Evolutionary conservation across 2,888 invertebrate species (phyloP), one percentile per base, ranked within the genome.

Genomic region (Hybos culiciformis): DNA sequence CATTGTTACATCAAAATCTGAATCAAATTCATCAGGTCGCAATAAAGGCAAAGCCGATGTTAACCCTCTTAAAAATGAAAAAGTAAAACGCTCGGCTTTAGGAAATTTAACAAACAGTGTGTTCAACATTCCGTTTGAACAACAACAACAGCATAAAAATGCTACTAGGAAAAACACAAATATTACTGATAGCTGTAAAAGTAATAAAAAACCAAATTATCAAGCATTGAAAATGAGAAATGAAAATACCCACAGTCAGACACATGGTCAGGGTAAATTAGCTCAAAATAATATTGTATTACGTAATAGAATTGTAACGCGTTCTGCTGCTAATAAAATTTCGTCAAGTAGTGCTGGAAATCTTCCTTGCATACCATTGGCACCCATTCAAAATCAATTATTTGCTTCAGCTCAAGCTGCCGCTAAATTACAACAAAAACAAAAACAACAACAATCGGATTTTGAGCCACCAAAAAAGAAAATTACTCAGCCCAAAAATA

Each of bases 71-170:
- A 85, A 83, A 64, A 80, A 82, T 59, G 77, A 75, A 51, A 75
- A 72, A 40, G 74, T 78, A 5, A 90, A 87, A 62, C 71, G 91
- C 55, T 82, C 85, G 33, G 91, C 88, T 4, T 77, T 92, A 58
- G 85, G 84, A 47, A 90, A 91, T 62, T 76, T 90, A 51, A 86
- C 87, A 41, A 88, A 87, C 49, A 65, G 66, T 50, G 60, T 59
- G 8, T 51, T 48, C 5, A 48, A 43, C 39, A 39, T 50, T 43
- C 54, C 57, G 45, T 51, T 56, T n/a, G 61, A 59, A 8, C 57
- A 59, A 34, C 57, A 59, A 69, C 55, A 72, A n/a, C n/a, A n/a
- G n/a, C n/a, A n/a, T n/a, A n/a, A n/a, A n/a, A n/a, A n/a, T n/a
- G n/a, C n/a, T n/a, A n/a, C n/a, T n/a, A n/a, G n/a, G n/a, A n/a